Evolutionary conservation across 1,140 invertebrate species (phyloP), one percentile per base, ranked within the genome.

Genomic region (Kradibia gibbosae): DNA sequence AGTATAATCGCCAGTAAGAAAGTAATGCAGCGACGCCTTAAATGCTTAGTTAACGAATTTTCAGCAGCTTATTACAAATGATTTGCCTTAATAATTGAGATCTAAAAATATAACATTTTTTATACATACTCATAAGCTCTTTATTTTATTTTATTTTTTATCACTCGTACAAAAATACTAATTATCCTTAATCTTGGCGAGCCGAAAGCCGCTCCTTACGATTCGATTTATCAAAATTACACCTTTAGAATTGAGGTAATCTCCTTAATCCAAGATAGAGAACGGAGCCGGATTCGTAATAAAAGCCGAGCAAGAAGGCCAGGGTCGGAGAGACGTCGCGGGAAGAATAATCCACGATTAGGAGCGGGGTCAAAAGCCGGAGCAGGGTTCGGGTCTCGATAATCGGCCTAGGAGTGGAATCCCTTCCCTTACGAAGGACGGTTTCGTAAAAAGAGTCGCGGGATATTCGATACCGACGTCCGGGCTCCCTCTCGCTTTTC

Each of bases 151-250:
- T 71, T 34, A 34, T 48, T 42, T 67, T 50, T 25, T 39, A 22
- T 60, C 36, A 55, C 39, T 71, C 22, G 65, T 81, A 77, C n/a
- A 81, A 81, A 81, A 81, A 81, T 81, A 81, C 25, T 77, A 81
- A 81, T 39, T 81, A 20, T 81, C 22, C 28, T 72, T 10, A 71
- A 76, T 53, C 53, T 8, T 53, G 17, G 76, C 57, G 72, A 71
- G 55, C 22, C 28, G 71, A 67, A 81, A 71, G 45, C 7, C 62
- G 25, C 45, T 75, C 25, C 53, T 57, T 55, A 65, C 20, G 15
- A 25, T 62, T 65, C 15, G 62, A 45, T 42, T 17, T 50, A 28
- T 65, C 15, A 67, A 78, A 78, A 50, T 78, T 31, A 67, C 13
- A 22, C 67, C 36, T 15, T 3, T 50, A 74, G n/a, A 55, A 42